Conservation (phyloP, 2,113 vertebrate species). For the Drymodes brunneopygia region DNA sequence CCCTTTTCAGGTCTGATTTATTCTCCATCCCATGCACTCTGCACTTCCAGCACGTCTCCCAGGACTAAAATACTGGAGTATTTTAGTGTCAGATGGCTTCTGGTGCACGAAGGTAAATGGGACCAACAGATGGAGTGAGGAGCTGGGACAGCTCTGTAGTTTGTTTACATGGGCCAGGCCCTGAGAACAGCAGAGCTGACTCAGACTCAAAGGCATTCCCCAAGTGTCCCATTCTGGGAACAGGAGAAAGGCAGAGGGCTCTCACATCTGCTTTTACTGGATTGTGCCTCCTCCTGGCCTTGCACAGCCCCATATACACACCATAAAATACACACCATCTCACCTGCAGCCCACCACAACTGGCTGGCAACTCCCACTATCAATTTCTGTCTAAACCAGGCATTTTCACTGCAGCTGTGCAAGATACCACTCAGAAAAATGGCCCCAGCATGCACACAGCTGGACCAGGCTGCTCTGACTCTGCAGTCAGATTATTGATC, state of each 20-base stretch:
- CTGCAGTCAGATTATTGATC: neutral
- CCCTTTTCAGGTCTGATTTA: neutral
- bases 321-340: neutral
- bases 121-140: fast-evolving
- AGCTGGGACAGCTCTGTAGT: neutral
- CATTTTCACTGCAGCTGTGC: neutral
- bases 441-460: neutral
- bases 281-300: neutral
- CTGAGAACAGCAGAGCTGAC: neutral
- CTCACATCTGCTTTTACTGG: neutral
- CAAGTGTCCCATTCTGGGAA: neutral
- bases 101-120: neutral
- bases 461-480: neutral
- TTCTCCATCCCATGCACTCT: neutral
- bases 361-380: neutral
- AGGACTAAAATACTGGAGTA: neutral
- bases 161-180: neutral
- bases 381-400: neutral
- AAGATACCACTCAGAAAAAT: neutral
- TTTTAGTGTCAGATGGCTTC: neutral
- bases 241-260: neutral
- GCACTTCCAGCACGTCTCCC: neutral
- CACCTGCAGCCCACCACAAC: neutral
- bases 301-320: neutral
- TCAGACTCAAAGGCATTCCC: neutral